These are phyloP conservation scores for Excalfactoria chinensis DNA, from an alignment of 2,113 vertebrate species.

Conservation along the genomic window DNA sequence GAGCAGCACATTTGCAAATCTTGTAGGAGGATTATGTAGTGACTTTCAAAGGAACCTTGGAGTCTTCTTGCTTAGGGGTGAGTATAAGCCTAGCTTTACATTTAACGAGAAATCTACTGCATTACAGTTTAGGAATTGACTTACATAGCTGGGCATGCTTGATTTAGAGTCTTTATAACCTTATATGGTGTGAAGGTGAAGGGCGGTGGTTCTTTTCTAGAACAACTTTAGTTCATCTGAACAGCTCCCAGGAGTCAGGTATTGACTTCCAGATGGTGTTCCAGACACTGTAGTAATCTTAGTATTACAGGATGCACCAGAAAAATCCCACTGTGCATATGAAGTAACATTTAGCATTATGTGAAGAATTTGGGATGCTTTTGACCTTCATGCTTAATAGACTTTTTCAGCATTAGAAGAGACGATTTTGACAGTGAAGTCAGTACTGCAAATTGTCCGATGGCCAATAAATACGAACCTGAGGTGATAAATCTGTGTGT, in stretches of 20 bases:
- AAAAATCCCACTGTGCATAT: not conserved
- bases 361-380: not conserved
- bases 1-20: not conserved
- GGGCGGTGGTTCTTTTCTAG: not conserved
- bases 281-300: not conserved
- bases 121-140: not conserved
- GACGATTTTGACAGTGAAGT: not conserved
- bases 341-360: not conserved
- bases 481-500: not conserved
- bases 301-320: not conserved
- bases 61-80: not conserved
- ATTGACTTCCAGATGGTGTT: not conserved
- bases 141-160: not conserved
- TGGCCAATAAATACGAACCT: not conserved
- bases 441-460: not conserved
- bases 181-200: fast-evolving
- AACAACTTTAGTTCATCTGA: not conserved
- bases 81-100: not conserved
- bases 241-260: not conserved
- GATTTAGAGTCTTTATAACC: not conserved
- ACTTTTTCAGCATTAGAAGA: not conserved
- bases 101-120: not conserved
- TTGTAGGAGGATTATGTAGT: not conserved
- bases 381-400: not conserved
- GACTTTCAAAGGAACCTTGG: not conserved